Percentiles rank a stretch among this genome's conserved stretches.
Evolutionary conservation across 2,797 vertebrate genomes (phyloP).

Genomic region (Morus bassanus): DNA sequence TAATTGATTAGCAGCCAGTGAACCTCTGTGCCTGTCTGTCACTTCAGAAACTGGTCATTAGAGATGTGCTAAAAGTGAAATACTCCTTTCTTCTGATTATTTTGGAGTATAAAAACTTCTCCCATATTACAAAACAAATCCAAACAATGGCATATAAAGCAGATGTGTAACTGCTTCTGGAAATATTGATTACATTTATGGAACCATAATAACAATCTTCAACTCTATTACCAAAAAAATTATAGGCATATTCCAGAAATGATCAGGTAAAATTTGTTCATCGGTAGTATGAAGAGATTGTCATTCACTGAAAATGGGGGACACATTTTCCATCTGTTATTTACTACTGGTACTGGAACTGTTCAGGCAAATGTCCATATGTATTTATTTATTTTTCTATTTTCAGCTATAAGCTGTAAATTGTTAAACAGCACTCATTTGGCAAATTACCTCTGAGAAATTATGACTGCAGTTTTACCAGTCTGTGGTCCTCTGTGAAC

Average conservation of each 20-base stretch:
- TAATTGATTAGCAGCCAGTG: background rate
- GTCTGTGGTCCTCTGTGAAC: background rate
- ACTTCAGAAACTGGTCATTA: background rate
- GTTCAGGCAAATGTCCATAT: background rate
- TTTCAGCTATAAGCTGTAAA: background rate
- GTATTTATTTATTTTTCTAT: constrained; percentile 13
- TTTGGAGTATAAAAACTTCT: background rate
- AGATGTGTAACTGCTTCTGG: background rate
- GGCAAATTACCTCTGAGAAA: background rate
- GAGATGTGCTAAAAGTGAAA: background rate
- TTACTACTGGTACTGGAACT: background rate
- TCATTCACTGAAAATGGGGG: background rate
- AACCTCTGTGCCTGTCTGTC: background rate
- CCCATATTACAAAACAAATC: background rate
- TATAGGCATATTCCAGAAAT: background rate
- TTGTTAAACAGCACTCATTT: background rate
- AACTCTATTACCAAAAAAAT: background rate
- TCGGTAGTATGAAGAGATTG: background rate
- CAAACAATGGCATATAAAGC: background rate
- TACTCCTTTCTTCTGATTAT: background rate
- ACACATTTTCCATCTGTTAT: constrained; percentile 10
- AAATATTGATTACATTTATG: background rate
- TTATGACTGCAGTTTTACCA: background rate
- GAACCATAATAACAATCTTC: background rate
- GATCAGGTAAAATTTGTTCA: background rate